Percentiles rank a stretch among this genome's conserved stretches.
Conservation (phyloP, 2,888 invertebrate species). For the Drosophila mettleri region DNA sequence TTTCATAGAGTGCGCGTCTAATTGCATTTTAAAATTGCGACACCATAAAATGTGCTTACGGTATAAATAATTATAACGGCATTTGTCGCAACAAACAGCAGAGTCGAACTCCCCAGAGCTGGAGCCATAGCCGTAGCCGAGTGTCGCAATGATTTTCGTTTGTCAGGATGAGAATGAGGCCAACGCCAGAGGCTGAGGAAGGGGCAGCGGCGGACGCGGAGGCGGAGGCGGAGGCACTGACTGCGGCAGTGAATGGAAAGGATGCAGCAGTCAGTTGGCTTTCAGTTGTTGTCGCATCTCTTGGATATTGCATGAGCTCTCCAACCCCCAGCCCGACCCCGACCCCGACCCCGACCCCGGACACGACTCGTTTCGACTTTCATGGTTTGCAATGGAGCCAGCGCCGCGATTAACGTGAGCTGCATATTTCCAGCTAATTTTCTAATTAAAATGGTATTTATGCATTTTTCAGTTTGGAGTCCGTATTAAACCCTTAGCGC, state of each 20-base stretch:
- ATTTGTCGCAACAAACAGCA: constrained; percentile 77
- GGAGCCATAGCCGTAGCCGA: constrained; percentile 27
- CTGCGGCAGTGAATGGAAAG: constrained; percentile 16
- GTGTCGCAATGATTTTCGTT: constrained; percentile 71
- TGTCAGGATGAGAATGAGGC: constrained; percentile 56
- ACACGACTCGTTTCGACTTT: constrained; percentile 48
- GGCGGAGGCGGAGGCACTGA: not conserved
- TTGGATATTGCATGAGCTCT: constrained; percentile 79
- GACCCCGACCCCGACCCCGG: constrained; percentile 2
- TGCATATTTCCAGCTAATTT: constrained; percentile 85
- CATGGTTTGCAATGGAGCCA: constrained; percentile 45
- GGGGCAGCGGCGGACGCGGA: not conserved
- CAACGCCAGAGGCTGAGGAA: constrained; percentile 15
- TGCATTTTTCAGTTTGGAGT: constrained; percentile 81
- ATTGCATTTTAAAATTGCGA: constrained; percentile 83
- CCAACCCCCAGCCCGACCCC: not conserved
- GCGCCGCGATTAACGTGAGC: constrained; percentile 85
- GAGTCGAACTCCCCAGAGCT: constrained; percentile 60
- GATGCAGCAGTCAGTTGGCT: constrained; percentile 49
- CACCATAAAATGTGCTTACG: constrained; percentile 83
- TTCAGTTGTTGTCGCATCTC: constrained; percentile 75
- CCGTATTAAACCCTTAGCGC: constrained; percentile 63
- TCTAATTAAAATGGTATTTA: constrained; percentile 85
- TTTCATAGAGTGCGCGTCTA: constrained; percentile 72
- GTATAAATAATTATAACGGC: constrained; percentile 83